Conservation (phyloP, 2,888 invertebrate species). For the Agapostemon virescens region DNA sequence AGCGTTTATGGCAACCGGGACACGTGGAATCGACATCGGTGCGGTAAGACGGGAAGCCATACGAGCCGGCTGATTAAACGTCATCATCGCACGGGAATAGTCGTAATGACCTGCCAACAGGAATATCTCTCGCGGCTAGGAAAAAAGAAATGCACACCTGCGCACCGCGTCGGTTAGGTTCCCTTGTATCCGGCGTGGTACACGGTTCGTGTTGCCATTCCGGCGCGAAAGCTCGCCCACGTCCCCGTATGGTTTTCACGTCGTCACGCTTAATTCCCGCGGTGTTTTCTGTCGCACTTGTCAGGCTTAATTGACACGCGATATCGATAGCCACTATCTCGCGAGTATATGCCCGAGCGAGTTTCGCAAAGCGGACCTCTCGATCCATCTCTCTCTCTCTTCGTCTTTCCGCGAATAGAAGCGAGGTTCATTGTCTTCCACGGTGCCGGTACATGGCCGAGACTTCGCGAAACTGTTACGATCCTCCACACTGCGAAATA, state of each 20-base stretch:
- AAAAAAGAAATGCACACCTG: constrained; percentile 50
- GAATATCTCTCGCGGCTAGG: constrained; percentile 34
- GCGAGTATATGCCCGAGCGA: constrained; percentile 24
- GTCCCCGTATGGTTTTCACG: constrained; percentile 43
- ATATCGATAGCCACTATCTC: constrained; percentile 52
- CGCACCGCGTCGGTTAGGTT: neutral
- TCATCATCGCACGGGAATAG: constrained; percentile 58
- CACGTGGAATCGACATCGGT: neutral
- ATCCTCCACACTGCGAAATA: neutral
- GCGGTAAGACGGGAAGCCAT: constrained; percentile 58
- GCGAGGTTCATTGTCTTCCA: constrained; percentile 2
- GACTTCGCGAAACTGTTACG: constrained; percentile 3
- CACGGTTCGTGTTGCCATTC: constrained; percentile 24
- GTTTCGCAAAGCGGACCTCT: constrained; percentile 33
- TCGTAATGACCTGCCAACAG: constrained; percentile 64
- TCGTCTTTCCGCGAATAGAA: neutral
- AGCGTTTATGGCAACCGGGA: neutral
- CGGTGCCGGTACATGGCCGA: neutral
- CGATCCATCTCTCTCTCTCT: neutral
- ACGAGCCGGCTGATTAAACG: constrained; percentile 62
- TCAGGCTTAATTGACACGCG: constrained; percentile 57
- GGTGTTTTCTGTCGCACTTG: constrained; percentile 55
- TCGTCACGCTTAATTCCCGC: constrained; percentile 50
- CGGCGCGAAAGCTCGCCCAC: constrained; percentile 55
- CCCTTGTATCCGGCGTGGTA: constrained; percentile 7